phyloP scores from a whole-genome alignment of 2,113 vertebrate genomes.

The Prochilodus magdalenae region DNA sequence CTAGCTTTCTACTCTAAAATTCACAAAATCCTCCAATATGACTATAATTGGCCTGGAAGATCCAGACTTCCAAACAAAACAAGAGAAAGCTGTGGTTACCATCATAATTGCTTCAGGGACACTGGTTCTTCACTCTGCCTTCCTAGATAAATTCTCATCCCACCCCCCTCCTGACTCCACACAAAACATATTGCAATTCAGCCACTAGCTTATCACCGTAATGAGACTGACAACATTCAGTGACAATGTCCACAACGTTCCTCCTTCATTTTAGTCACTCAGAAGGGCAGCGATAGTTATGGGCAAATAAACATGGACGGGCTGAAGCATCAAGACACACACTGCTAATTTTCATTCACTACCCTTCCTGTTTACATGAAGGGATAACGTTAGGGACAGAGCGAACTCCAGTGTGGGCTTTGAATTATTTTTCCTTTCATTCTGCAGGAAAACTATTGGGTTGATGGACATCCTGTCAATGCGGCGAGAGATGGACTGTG shows the following conservation, averaged over 20 bases:
- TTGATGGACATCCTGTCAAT: background rate
- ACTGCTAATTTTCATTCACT: background rate
- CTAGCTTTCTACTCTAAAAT: background rate
- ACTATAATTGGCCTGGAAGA: background rate
- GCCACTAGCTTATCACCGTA: background rate
- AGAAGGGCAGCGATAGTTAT: background rate
- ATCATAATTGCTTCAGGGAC: constrained; percentile 27
- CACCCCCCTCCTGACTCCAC: too few species aligned
- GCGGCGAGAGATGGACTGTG: background rate
- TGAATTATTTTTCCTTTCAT: background rate
- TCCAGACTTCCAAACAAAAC: background rate
- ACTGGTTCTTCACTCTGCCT: constrained; percentile 5
- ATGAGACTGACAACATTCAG: background rate
- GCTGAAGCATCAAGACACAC: background rate
- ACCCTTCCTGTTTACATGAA: background rate
- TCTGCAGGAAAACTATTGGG: background rate
- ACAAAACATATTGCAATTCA: background rate
- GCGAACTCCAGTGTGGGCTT: background rate
- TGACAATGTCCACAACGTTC: background rate
- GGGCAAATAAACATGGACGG: constrained; percentile 2
- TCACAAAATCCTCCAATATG: background rate
- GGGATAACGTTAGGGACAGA: background rate
- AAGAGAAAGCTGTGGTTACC: background rate
- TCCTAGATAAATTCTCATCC: background rate
- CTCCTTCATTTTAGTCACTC: constrained; percentile 5